A percentile compares a stretch with the other conserved stretches of the same genome.
These are phyloP conservation scores for Cynoglossus semilaevis DNA, from an alignment of 2,113 vertebrate genomes.

Conservation along the genomic window DNA sequence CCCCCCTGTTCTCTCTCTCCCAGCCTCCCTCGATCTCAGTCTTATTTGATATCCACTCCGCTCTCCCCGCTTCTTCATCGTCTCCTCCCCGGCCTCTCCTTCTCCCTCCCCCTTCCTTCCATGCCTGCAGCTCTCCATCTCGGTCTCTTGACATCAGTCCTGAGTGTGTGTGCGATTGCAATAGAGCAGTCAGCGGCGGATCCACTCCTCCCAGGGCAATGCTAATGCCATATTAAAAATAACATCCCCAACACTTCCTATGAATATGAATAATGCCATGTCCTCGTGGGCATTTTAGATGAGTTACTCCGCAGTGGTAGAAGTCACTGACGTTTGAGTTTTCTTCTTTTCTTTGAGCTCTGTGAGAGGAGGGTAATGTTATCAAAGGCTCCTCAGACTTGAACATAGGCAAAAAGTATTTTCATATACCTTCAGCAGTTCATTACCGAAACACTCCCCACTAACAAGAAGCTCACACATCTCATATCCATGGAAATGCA, in stretches of 20 bases:
- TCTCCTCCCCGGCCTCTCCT: conserved; percentile 33
- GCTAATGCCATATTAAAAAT: conserved; percentile 78
- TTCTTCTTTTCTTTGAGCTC: conserved; percentile 33
- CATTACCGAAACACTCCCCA: background rate
- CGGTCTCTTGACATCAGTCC: conserved; percentile 64
- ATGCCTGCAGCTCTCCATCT: conserved; percentile 64
- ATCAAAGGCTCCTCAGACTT: conserved; percentile 30
- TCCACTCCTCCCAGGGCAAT: conserved; percentile 70
- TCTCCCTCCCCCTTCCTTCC: conserved; percentile 12
- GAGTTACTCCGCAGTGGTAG: conserved; percentile 63
- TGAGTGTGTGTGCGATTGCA: conserved; percentile 61
- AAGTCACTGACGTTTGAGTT: conserved; percentile 62
- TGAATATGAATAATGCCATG: conserved; percentile 71
- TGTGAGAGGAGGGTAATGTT: conserved; percentile 33
- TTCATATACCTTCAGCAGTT: background rate
- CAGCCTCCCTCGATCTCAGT: conserved; percentile 33
- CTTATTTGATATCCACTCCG: conserved; percentile 49
- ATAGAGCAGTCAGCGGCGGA: conserved; percentile 69
- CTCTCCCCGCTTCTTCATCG: conserved; percentile 35
- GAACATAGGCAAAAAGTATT: conserved; percentile 11
- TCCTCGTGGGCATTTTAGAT: conserved; percentile 74
- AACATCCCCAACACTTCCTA: conserved; percentile 73
- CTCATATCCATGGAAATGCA: background rate
- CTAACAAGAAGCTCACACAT: background rate
- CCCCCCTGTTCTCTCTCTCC: conserved; percentile 20